phyloP scores from a whole-genome alignment of 2,113 vertebrate species.

The Xenopus borealis region DNA sequence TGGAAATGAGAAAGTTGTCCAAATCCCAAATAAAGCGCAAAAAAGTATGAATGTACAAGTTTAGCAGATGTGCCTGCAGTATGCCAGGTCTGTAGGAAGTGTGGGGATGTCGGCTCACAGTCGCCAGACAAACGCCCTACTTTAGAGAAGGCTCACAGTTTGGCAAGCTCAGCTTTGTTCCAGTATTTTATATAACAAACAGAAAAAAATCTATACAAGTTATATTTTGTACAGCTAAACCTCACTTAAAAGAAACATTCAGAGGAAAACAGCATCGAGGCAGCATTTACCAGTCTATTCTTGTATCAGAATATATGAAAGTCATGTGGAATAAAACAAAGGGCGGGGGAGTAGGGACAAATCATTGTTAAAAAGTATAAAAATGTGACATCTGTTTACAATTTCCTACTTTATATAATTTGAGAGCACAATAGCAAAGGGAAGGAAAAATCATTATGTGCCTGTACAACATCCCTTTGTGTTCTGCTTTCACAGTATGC shows the following conservation, averaged over 20 bases:
- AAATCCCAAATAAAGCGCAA: conserved; percentile 9
- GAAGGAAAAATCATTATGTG: not conserved
- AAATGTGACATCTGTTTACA: conserved; percentile 32
- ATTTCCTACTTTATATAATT: conserved; percentile 30
- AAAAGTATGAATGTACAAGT: conserved; percentile 19
- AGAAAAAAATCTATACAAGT: conserved; percentile 50
- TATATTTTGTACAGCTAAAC: conserved; percentile 55
- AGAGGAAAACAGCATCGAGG: conserved; percentile 40
- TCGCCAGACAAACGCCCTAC: conserved; percentile 3
- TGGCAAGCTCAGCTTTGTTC: conserved; percentile 42
- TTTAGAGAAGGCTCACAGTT: conserved; percentile 45
- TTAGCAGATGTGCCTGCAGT: conserved; percentile 7
- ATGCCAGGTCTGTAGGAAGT: not conserved
- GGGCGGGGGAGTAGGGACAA: conserved; percentile 12
- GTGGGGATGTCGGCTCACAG: not conserved
- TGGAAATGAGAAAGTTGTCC: conserved; percentile 42
- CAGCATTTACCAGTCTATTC: conserved; percentile 3
- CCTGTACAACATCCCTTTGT: conserved; percentile 38
- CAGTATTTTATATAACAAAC: conserved; percentile 52
- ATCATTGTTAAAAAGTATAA: conserved; percentile 40
- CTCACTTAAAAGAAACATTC: conserved; percentile 38
- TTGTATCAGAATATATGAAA: conserved; percentile 42
- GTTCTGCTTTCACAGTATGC: conserved; percentile 12
- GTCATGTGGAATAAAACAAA: conserved; percentile 35
- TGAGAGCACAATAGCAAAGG: conserved; percentile 21